Evolutionary conservation across 2,888 invertebrate genomes (phyloP).

Genomic region (Meteorus cinctellus): DNA sequence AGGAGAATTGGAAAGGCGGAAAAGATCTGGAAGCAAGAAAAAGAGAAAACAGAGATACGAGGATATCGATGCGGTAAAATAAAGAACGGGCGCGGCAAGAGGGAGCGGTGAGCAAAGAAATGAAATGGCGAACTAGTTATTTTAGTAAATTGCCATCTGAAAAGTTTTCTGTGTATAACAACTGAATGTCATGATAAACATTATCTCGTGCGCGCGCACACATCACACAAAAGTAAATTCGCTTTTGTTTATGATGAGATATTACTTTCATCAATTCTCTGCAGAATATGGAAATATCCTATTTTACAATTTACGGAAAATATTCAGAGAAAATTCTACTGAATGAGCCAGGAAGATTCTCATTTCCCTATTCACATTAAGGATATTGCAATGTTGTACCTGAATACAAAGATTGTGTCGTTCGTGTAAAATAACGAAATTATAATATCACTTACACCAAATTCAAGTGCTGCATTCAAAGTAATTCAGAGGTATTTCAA

Average conservation of each 20-base stretch:
- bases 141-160: conserved; percentile 63
- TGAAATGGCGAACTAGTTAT: conserved; percentile 53
- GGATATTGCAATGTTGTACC: no score
- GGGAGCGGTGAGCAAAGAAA: background rate
- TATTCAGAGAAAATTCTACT: conserved; percentile 46
- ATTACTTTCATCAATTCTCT: conserved; percentile 9
- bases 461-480: no score
- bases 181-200: conserved; percentile 14
- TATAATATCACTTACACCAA: no score
- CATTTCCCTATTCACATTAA: no score
- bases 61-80: conserved; percentile 35
- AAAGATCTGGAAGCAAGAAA: background rate
- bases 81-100: conserved; percentile 15
- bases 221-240: background rate
- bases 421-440: no score
- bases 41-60: conserved; percentile 12
- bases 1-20: conserved; percentile 14
- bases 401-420: no score
- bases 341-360: background rate
- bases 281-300: conserved; percentile 41
- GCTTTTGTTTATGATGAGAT: background rate
- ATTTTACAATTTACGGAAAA: conserved; percentile 47
- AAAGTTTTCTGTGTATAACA: conserved; percentile 49
- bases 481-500: no score
- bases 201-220: background rate